Evolutionary conservation across 2,888 invertebrate genomes (phyloP), one percentile per base, ranked within the genome.

Genomic region (Callimorpha dominula): DNA sequence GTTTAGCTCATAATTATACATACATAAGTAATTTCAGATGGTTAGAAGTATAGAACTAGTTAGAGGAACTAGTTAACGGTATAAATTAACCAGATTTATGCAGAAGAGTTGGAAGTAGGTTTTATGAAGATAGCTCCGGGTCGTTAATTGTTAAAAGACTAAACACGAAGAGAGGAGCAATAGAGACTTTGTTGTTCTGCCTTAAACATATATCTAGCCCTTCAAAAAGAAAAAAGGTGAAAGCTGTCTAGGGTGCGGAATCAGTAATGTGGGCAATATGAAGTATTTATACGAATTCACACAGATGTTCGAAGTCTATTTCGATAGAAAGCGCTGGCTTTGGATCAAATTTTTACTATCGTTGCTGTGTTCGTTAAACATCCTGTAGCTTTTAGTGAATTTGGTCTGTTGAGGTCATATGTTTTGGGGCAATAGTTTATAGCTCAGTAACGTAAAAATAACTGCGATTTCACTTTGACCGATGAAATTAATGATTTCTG

Each of bases 11-110:
- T 69, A 40, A 60, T 49, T 54, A 54, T 67, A n/a, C 52, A 67
- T 67, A 54, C n/a, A 43, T 54, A 54, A 54, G 54, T 67, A 42
- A 54, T 17, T 57, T 57, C 43, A 43, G 17, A 64, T 52, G 17
- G 64, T 70, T 64, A 70, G 20, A 70, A 52, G 15, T 49, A 52
- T 40, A 40, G n/a, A 70, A 52, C 43, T 52, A 64, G 70, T 70
- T 70, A 70, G 49, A 43, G 31, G 64, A 42, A 63, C 50, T 64
- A 40, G 54, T 52, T 50, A 66, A 31, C 31, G 20, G 49, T 43
- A 57, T 66, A 57, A 57, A 42, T 68, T 14, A 43, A 11, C 40
- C 43, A 57, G 20, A 57, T 68, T 68, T 57, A 68, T 57, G 42
- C 43, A 20, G 20, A 65, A 46, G 40, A 42, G 17, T 54, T 54